Percentiles rank a stretch among this genome's conserved stretches.
Conservation (phyloP, 2,113 vertebrate species). For the Hassar affinis region DNA sequence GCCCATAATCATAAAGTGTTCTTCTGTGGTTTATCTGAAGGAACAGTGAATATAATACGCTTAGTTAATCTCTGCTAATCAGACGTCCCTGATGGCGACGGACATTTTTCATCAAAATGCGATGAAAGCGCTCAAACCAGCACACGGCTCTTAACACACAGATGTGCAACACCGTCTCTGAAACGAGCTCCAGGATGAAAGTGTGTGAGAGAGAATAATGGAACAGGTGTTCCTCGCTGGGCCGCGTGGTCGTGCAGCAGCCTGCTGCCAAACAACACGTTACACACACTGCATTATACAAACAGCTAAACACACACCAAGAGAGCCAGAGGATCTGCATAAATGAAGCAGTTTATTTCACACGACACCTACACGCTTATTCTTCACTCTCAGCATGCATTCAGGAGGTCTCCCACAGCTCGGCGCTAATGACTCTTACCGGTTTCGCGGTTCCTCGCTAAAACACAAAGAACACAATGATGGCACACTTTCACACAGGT, state of each 20-base stretch:
- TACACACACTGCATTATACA: not conserved
- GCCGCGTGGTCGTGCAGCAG: not conserved
- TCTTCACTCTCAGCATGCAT: slow-evolving; percentile 23
- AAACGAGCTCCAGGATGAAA: not conserved
- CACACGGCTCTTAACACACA: not conserved
- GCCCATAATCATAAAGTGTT: not conserved
- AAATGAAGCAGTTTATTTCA: slow-evolving; percentile 32
- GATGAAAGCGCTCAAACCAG: not conserved
- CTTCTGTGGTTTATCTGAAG: not conserved
- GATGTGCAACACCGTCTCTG: not conserved
- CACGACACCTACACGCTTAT: slow-evolving; percentile 2
- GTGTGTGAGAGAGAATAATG: not conserved
- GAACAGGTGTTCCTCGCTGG: slow-evolving; percentile 23
- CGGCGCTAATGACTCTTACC: not conserved
- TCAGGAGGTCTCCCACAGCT: slow-evolving; percentile 15
- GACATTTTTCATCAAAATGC: not conserved
- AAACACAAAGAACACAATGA: not conserved
- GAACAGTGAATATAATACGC: not conserved
- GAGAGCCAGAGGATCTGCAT: slow-evolving; percentile 8
- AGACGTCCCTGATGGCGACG: not conserved
- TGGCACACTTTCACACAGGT: slow-evolving; percentile 6
- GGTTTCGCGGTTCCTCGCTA: not conserved
- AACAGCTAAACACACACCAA: not conserved
- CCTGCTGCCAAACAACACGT: not conserved
- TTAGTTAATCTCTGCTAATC: not conserved